Evolutionary conservation across 1,140 invertebrate species (phyloP).

Genomic region (Triops cancriformis): DNA sequence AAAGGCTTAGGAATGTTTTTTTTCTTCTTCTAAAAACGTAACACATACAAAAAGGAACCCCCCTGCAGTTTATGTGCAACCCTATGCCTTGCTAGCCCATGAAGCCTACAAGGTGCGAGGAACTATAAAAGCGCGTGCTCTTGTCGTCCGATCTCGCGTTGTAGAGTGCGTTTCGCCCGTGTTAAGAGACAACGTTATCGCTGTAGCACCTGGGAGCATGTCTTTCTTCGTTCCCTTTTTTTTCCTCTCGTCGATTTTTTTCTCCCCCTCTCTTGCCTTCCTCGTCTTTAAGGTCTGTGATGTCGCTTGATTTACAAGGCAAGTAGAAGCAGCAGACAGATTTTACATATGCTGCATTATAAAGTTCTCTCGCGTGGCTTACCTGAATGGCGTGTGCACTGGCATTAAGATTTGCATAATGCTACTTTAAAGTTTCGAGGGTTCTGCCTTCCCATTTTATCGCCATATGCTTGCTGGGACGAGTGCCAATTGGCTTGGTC

Average conservation of each 20-base stretch:
- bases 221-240: background rate
- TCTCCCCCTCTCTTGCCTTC: background rate
- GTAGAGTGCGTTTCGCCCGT: background rate
- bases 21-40: background rate
- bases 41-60: background rate
- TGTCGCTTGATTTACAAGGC: slow-evolving; percentile 5
- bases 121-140: slow-evolving; percentile 5
- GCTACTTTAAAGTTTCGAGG: background rate
- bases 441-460: background rate
- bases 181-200: slow-evolving; percentile 6
- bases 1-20: background rate
- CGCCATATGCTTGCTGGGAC: background rate
- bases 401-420: slow-evolving; percentile 11
- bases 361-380: slow-evolving; percentile 3
- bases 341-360: background rate
- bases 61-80: slow-evolving; percentile 1
- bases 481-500: background rate
- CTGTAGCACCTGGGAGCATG: background rate
- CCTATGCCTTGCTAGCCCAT: slow-evolving; percentile 3
- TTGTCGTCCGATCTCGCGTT: background rate
- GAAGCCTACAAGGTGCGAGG: background rate
- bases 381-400: slow-evolving; percentile 8
- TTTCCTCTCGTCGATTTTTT: background rate
- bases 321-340: slow-evolving; percentile 2
- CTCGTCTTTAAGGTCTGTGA: background rate